Base-by-base conservation (phyloP, 64 coral and sea anemone species). In the Pachyseris speciosa region DNA sequence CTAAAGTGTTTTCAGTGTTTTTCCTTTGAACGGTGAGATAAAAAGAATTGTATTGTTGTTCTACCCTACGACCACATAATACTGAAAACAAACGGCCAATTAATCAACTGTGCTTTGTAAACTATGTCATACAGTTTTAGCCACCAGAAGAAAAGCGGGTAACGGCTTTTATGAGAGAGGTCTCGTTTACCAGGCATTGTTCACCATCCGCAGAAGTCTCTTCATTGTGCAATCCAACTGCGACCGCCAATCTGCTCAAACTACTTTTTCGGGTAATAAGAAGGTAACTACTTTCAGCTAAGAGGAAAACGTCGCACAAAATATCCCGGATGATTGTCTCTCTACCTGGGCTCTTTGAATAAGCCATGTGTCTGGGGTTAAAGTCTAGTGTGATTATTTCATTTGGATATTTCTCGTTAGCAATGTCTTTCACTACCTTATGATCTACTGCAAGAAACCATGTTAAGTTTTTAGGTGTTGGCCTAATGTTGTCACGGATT, bases 361-460 rank as follows among this genome's bases (percentile, higher is more conserved):
- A 43, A 7, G 67, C 83, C 2, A 38, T n/a, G 16, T 86, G 83
- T 39, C 32, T 43, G 17, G 83, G 83, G 4, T 6, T 38, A 24
- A 43, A 47, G 15, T 47, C 60, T 16, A 68, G 60, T 9, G 83
- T 28, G 13, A 86, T 20, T 26, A 86, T 42, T 11, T 86, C 43
- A 0, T 27, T 9, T 13, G 83, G 41, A 8, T 67, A 69, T 44
- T 26, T 51, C 36, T 69, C 47, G 20, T 15, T 27, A 19, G 44
- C 48, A 5, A 45, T 17, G 22, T 16, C 10, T 86, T 86, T 86
- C 10, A 69, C 4, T 48, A 36, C 30, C 1, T 27, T 5, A 36
- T 69, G 17, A 28, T 86, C 83, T 37, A 63, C 37, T 10, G 83
- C 83, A 1, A 86, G 40, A 50, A 86, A 86, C 83, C 83, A 86